These are phyloP conservation scores for Tetraneura akinire DNA, from an alignment of 1,140 invertebrate species.

Conservation along the genomic window DNA sequence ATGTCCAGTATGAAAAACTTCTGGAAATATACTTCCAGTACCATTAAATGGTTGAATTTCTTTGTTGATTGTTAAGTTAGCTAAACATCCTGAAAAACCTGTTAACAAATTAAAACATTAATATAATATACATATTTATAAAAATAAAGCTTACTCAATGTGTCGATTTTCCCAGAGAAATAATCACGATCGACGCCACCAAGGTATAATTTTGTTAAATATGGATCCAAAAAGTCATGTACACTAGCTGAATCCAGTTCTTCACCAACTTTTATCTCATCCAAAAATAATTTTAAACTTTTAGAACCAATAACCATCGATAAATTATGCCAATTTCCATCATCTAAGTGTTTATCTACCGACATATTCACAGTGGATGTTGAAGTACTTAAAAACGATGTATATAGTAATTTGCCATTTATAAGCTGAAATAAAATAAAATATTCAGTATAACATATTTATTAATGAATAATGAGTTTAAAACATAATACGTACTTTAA, in stretches of 20 bases:
- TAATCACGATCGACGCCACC: constrained; percentile 70
- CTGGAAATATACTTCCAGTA: constrained; percentile 75
- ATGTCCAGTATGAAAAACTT: constrained; percentile 70
- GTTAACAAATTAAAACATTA: constrained; percentile 27
- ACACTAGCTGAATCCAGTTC: constrained; percentile 80
- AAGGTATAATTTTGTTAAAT: constrained; percentile 75
- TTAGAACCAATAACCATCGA: constrained; percentile 71
- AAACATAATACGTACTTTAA: constrained; percentile 66
- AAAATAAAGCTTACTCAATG: constrained; percentile 58
- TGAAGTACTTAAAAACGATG: constrained; percentile 39
- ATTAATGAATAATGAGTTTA: neutral
- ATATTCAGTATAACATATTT: neutral
- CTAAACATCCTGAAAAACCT: constrained; percentile 85
- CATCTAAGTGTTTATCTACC: constrained; percentile 63
- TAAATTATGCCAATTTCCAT: constrained; percentile 86
- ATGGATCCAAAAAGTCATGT: constrained; percentile 89
- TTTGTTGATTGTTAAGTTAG: constrained; percentile 85
- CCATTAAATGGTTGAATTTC: constrained; percentile 87
- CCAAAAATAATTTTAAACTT: constrained; percentile 71
- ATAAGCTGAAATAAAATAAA: constrained; percentile 10
- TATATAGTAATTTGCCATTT: constrained; percentile 29
- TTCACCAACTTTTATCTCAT: constrained; percentile 73
- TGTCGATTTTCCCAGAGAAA: constrained; percentile 62
- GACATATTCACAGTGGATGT: constrained; percentile 74
- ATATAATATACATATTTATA: neutral